Evolutionary conservation across 92 coral and sea anemone genomes (phyloP).

Genomic region (Phymanthus crucifer): DNA sequence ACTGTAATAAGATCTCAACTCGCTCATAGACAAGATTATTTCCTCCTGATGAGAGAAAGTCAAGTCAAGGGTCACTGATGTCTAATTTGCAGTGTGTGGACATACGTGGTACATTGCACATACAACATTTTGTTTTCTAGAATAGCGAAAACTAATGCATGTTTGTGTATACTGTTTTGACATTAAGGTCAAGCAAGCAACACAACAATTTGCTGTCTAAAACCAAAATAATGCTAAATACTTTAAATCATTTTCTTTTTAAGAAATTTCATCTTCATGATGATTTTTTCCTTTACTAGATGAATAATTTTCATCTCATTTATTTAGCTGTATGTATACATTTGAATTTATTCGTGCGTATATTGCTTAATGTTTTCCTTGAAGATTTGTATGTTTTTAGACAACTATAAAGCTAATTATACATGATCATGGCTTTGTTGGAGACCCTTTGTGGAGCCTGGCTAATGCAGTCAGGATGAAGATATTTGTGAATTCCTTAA

Average conservation of each 20-base stretch:
- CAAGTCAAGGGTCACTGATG: not conserved
- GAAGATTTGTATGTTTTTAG: not conserved
- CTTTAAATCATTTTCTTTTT: not conserved
- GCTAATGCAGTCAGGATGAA: not conserved
- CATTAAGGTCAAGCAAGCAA: not conserved
- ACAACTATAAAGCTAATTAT: not conserved
- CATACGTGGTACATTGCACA: conserved; percentile 8
- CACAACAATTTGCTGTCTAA: not conserved
- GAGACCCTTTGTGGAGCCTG: not conserved
- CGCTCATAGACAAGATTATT: not conserved
- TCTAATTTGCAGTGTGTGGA: not conserved
- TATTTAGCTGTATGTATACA: not conserved
- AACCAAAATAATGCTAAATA: not conserved
- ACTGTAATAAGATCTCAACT: not conserved
- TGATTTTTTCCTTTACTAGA: not conserved
- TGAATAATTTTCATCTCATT: not conserved
- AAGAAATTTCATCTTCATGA: not conserved
- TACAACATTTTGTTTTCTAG: not conserved
- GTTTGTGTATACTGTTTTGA: not conserved
- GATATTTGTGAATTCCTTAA: not conserved
- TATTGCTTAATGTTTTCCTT: not conserved
- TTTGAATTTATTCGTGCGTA: not conserved
- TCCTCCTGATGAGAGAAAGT: not conserved
- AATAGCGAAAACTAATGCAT: conserved; percentile 1
- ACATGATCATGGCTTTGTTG: not conserved